Evolutionary conservation across 2,113 vertebrate species (phyloP), one percentile per base, ranked within the genome.

Genomic region (Esox niger): DNA sequence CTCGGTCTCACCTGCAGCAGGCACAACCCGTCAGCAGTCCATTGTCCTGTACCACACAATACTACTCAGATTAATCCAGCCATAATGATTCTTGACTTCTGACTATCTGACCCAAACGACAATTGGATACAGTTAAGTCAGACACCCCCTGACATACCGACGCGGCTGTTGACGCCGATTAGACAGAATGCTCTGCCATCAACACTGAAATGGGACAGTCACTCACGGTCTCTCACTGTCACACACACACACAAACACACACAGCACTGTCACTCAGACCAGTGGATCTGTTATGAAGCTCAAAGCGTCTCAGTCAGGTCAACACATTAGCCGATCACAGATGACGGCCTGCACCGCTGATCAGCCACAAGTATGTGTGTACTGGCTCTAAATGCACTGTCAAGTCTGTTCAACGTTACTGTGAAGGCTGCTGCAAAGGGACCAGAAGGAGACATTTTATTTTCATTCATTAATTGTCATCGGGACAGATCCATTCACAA

Each of bases 171-270:
- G 82, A 86, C 78, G 72, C 70, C 52, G 60, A 88, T 83, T 76
- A 70, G 76, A 79, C 17, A 47, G 63, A 86, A 80, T 83, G 80
- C 70, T 61, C 27, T 54, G 71, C 79, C 62, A 10, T 73, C 78
- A 63, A 69, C 0, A 60, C 46, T 5, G 69, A 76, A 77, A 84
- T 81, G 76, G 74, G 75, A 69, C 75, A 62, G n/a, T n/a, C n/a
- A n/a, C n/a, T n/a, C n/a, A n/a, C n/a, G 62, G 81, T 82, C 88
- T 84, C 47, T 88, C 81, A 82, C 21, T n/a, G n/a, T n/a, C 74
- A 71, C 59, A 75, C 31, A 61, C 65, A 69, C 74, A 74, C 35
- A 68, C 58, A 71, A 68, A 64, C 55, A 38, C 35, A 38, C 11
- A 38, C 11, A 38, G 35, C 35, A 38, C 35, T n/a, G n/a, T n/a